Percentiles rank a stretch among this genome's conserved stretches.
These are phyloP conservation scores for Hemithea aestivaria DNA, from an alignment of 2,888 invertebrate genomes.

Conservation along the genomic window DNA sequence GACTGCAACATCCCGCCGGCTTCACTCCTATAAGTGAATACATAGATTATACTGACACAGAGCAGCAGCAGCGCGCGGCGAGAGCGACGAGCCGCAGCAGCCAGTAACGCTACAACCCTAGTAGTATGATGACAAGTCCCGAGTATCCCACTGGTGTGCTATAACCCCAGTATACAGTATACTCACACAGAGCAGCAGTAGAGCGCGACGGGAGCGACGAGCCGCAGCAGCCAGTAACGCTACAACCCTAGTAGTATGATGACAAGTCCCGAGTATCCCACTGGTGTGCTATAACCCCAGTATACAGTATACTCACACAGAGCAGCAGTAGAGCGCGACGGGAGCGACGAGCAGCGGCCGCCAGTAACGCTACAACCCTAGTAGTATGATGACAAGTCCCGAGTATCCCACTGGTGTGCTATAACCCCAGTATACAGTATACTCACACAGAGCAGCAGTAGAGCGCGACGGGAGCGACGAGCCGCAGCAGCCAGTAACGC, in stretches of 20 bases:
- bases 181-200: conserved; percentile 93
- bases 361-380: conserved; percentile 88
- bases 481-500: too few species aligned
- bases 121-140: too few species aligned
- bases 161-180: not conserved
- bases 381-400: too few species aligned
- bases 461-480: too few species aligned
- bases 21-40: too few species aligned
- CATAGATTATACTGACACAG: conserved; percentile 83
- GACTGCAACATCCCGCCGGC: too few species aligned
- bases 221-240: conserved; percentile 94
- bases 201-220: conserved; percentile 90
- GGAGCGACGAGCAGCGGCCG: conserved; percentile 92
- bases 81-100: conserved; percentile 92
- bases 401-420: too few species aligned
- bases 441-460: too few species aligned
- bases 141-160: too few species aligned
- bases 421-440: not conserved
- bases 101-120: conserved; percentile 88
- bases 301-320: conserved; percentile 83
- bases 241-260: too few species aligned
- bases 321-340: conserved; percentile 93
- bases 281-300: too few species aligned
- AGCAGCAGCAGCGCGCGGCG: conserved; percentile 93
- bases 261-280: too few species aligned